phyloP scores from a whole-genome alignment of 2,113 vertebrate genomes.

The Dromiciops gliroides region DNA sequence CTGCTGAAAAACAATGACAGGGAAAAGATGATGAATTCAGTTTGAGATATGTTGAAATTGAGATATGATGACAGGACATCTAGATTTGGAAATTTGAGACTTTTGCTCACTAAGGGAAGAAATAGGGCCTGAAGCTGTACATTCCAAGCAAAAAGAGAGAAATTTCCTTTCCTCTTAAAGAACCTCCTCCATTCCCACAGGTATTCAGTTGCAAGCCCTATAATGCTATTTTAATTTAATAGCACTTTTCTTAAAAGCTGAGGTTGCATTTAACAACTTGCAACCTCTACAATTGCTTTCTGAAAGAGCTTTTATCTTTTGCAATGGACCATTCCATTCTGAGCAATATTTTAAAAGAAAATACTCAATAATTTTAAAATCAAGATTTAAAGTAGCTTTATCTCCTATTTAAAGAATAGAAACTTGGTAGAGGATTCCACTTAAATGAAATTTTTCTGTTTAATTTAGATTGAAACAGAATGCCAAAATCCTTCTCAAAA shows the following conservation, averaged over 20 bases:
- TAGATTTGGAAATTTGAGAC: not conserved
- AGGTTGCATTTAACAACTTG: slow-evolving; percentile 18
- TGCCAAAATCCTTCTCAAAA: not conserved
- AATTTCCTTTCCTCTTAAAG: not conserved
- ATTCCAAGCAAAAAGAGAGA: not conserved
- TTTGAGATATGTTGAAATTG: not conserved
- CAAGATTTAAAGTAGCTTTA: slow-evolving; percentile 5
- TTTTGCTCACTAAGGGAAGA: not conserved
- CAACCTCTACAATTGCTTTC: not conserved
- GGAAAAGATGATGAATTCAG: not conserved
- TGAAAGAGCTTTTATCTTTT: not conserved
- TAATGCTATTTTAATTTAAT: not conserved
- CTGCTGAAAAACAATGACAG: not conserved
- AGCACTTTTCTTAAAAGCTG: slow-evolving; percentile 3
- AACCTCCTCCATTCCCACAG: not conserved
- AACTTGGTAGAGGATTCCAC: not conserved
- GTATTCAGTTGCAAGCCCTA: not conserved
- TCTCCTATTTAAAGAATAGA: not conserved
- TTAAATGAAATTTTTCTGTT: not conserved
- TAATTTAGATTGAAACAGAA: not conserved
- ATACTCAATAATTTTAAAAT: slow-evolving; percentile 15
- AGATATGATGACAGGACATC: not conserved
- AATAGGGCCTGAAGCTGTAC: not conserved
- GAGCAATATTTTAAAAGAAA: slow-evolving; percentile 19
- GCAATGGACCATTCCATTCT: not conserved